Percentiles rank a stretch among this genome's conserved stretches.
Evolutionary conservation across 2,797 vertebrate genomes (phyloP).

Genomic region (Bradypodion ventrale): DNA sequence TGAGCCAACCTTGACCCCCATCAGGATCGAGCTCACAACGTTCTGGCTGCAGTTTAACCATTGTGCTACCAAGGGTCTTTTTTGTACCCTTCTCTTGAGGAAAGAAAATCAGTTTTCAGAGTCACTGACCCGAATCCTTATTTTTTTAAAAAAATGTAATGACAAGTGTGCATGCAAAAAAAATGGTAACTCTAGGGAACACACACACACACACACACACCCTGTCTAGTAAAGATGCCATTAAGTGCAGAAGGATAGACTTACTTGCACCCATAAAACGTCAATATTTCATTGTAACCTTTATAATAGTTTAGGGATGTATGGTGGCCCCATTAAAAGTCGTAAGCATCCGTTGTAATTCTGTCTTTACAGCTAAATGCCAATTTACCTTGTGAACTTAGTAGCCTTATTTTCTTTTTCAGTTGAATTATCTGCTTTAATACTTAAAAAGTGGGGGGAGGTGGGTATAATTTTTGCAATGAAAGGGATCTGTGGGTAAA

Average conservation of each 20-base stretch:
- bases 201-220: background rate
- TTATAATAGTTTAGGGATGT: background rate
- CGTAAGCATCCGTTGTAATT: background rate
- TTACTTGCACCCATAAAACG: background rate
- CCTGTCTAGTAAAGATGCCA: conserved; percentile 29
- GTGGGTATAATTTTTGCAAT: background rate
- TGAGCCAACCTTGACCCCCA: no score
- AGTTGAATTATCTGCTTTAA: background rate
- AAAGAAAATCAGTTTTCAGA: background rate
- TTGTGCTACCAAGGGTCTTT: no score
- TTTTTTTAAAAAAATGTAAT: conserved; percentile 35
- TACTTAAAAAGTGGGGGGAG: background rate
- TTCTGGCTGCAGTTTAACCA: no score
- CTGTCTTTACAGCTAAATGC: background rate
- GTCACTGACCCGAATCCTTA: conserved; percentile 41
- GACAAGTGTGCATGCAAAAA: conserved; percentile 40
- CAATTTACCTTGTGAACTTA: background rate
- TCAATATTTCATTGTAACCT: background rate
- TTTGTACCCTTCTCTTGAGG: conserved; percentile 29
- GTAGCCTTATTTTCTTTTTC: background rate
- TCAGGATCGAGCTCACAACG: no score
- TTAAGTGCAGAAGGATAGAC: conserved; percentile 30
- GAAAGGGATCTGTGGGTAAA: background rate
- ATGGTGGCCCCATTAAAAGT: background rate
- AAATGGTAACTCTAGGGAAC: background rate